Evolutionary conservation across 2,888 invertebrate genomes (phyloP), one percentile per base, ranked within the genome.

Genomic region (Eumerus sabulonum): DNA sequence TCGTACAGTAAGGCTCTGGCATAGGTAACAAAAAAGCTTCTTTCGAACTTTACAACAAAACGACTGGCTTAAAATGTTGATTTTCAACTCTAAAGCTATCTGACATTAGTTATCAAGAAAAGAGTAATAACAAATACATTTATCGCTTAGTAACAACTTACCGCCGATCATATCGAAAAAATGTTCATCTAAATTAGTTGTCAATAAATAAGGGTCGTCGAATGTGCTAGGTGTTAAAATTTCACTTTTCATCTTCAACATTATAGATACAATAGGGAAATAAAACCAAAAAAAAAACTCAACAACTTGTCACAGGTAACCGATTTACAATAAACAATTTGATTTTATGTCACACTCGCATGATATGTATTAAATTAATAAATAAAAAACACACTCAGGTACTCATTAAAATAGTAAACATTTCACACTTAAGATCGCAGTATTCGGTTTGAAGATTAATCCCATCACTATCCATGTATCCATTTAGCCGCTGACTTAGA

Each of bases 191-290:
- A 88, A 82, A 79, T 83, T 77, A 71, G 76, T 81, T 17, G 81
- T 56, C n/a, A 81, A 84, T 0, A 87, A 83, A 44, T 86, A 87
- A 38, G 86, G 84, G 81, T 88, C 88, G 57, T 88, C 88, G 68
- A 87, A 88, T 53, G 85, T 84, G 72, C 84, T 85, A 73, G 84
- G 84, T 45, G 85, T 82, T 82, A 88, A 82, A 77, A 86, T 86
- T 84, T 88, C 88, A 77, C 87, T 88, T 86, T 88, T 88, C 88
- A 88, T 88, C 84, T 86, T 88, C 60, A 88, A 84, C 84, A 88
- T 88, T 74, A 60, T 77, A 62, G 50, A 16, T 5, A n/a, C n/a
- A 40, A 5, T 40, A 7, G 36, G 11, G 7, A 36, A 36, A 9
- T 36, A 36, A 36, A n/a, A 9, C 11, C 11, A 36, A 36, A 36